Percentiles rank a stretch among this genome's conserved stretches.
Conservation (phyloP, 1,140 invertebrate species). For the Cydia amplana region DNA sequence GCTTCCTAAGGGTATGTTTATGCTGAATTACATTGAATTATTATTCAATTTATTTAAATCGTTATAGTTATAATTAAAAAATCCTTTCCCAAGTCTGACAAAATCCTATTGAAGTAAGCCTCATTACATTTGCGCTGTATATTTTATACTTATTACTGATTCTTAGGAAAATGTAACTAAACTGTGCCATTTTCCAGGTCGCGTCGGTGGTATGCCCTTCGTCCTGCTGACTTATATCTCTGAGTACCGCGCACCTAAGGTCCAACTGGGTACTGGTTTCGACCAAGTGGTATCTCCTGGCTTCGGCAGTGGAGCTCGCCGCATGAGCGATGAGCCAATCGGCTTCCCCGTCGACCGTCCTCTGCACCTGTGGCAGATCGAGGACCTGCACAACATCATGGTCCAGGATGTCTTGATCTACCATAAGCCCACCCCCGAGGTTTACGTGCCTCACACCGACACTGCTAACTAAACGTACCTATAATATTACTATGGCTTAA, state of each 20-base stretch:
- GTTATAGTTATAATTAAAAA: too few relatives aligned
- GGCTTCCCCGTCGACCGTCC: slow-evolving; percentile 84
- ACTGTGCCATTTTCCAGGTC: slow-evolving; percentile 49
- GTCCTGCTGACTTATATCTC: slow-evolving; percentile 83
- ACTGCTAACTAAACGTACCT: not conserved
- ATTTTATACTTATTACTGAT: too few relatives aligned
- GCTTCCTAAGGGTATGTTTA: slow-evolving; percentile 81
- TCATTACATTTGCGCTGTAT: too few relatives aligned
- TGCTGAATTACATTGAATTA: not conserved
- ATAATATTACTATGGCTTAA: not conserved
- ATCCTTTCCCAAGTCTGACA: too few relatives aligned
- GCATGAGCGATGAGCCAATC: slow-evolving; percentile 74
- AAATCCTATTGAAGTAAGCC: too few relatives aligned
- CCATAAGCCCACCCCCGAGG: slow-evolving; percentile 81
- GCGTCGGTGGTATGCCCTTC: slow-evolving; percentile 81
- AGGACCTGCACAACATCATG: slow-evolving; percentile 81
- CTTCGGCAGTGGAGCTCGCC: slow-evolving; percentile 65
- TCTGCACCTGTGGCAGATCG: slow-evolving; percentile 78
- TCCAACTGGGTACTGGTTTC: slow-evolving; percentile 45
- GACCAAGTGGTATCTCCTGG: slow-evolving; percentile 54
- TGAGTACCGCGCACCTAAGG: slow-evolving; percentile 62
- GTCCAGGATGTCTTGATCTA: slow-evolving; percentile 82
- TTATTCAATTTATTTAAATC: not conserved
- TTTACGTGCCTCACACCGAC: slow-evolving; percentile 42
- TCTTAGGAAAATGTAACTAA: not conserved